Base-by-base conservation (phyloP, 1,140 invertebrate genomes). In the Zaprionus inermis region DNA sequence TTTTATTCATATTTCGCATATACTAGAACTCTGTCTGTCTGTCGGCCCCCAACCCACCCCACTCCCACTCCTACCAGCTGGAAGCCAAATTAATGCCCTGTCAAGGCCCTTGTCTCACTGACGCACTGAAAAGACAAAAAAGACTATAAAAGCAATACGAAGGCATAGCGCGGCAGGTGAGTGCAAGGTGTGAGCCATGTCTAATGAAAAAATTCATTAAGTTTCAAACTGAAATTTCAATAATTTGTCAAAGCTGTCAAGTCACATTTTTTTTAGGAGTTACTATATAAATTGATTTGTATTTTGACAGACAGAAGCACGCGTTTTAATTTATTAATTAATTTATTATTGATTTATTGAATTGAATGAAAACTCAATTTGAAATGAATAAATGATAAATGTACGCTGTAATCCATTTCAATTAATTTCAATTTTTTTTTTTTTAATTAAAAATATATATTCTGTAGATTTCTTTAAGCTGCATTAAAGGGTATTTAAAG, bases 1-100 rank as follows among this genome's bases (percentile, higher is more conserved):
- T 88, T 82, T 78, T 72, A 88, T 82, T 69, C 73, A 72, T 60
- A 51, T 72, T 70, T 60, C 56, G 71, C 79, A 54, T 67, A 16
- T 49, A 2, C 1, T 28, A 18, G 41, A 20, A 34, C 14, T 56
- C 54, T n/a, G 7, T n/a, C 41, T 18, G 4, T 28, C 20, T 14
- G 12, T 6, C 14, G 4, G 0, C 14, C 7, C n/a, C 16, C 22
- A 1, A 20, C 6, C 2, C 6, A 0, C 14, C 24, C 2, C 6
- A 0, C 14, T 18, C 16, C 20, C 9, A 4, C 24, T 28, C 4
- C 10, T 20, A n/a, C 51, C 58, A 63, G 38, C 52, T 65, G 46
- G 14, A 32, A 64, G 46, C 60, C 57, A 34, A 14, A 41, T 60
- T 84, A 71, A 76, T 72, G 68, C 70, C 12, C 77, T 63, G 46